Percentiles rank a stretch among this genome's conserved stretches.
Conservation (phyloP, 1,140 invertebrate genomes). For the Micrasema longulum region DNA sequence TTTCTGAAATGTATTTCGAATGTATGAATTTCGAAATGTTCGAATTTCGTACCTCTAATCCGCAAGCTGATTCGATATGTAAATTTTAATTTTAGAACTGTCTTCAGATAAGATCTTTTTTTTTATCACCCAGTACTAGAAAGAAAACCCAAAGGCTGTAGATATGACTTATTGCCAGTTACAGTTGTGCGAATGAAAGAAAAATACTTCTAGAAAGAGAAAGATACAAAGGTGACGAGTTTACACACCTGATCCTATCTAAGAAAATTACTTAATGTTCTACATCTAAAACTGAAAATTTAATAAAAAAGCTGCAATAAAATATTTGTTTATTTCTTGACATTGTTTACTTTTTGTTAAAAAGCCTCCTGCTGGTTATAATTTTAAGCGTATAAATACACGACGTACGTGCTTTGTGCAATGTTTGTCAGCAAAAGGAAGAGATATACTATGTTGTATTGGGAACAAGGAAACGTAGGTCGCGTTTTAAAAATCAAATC, state of each 20-base stretch:
- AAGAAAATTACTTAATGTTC: neutral
- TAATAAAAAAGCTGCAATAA: neutral
- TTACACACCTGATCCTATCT: neutral
- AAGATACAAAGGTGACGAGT: slow-evolving; percentile 36
- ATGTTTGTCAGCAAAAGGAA: neutral
- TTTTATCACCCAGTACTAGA: neutral
- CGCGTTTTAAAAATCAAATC: neutral
- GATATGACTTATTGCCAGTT: slow-evolving; percentile 43
- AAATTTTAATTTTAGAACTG: no score
- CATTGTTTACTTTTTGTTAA: neutral
- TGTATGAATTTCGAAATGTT: no score
- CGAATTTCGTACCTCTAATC: no score
- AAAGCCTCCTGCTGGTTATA: neutral
- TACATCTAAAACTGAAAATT: neutral
- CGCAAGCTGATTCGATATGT: no score
- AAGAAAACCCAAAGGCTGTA: slow-evolving; percentile 33
- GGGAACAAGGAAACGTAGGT: slow-evolving; percentile 4
- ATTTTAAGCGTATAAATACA: neutral
- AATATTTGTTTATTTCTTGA: neutral
- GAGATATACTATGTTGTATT: neutral
- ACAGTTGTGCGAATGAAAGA: slow-evolving; percentile 34
- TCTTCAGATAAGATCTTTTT: neutral
- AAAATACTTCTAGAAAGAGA: slow-evolving; percentile 12
- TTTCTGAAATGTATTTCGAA: no score
- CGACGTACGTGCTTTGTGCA: slow-evolving; percentile 15